Percentiles rank a stretch among this genome's conserved stretches.
phyloP scores from a whole-genome alignment of 2,113 vertebrate genomes.

The Caloenas nicobarica region DNA sequence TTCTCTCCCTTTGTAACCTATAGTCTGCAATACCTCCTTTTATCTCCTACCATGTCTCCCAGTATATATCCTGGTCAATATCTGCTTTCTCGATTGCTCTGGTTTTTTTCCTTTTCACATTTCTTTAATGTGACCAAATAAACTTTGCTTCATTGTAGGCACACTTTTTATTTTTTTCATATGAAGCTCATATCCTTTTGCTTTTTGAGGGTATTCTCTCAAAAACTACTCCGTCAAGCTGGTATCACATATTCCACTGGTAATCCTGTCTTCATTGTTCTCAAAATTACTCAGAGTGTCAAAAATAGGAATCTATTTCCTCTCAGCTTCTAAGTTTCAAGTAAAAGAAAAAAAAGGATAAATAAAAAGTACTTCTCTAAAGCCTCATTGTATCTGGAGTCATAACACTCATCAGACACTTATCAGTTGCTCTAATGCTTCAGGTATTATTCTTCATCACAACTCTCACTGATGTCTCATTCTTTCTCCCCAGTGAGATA shows the following conservation, averaged over 20 bases:
- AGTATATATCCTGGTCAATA: not conserved
- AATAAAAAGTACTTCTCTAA: constrained; percentile 34
- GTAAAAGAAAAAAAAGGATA: not conserved
- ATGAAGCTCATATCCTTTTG: not conserved
- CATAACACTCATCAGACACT: constrained; percentile 12
- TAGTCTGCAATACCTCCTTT: not conserved
- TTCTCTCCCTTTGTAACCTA: not conserved
- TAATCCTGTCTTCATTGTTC: not conserved
- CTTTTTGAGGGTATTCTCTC: not conserved
- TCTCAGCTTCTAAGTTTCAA: not conserved
- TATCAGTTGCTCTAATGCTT: not conserved
- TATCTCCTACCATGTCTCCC: too few species aligned
- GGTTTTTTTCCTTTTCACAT: not conserved
- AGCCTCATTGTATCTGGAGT: not conserved
- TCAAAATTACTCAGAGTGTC: not conserved
- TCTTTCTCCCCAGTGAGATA: not conserved
- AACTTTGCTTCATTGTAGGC: not conserved
- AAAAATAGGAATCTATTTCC: constrained; percentile 20
- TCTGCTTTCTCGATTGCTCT: not conserved
- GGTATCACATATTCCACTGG: not conserved
- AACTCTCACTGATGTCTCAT: not conserved
- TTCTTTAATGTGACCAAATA: not conserved
- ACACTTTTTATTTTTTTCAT: accelerated
- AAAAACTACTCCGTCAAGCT: not conserved
- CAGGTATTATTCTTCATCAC: constrained; percentile 18